These are phyloP conservation scores for Merops nubicus DNA, from an alignment of 2,113 vertebrate genomes.

Conservation along the genomic window DNA sequence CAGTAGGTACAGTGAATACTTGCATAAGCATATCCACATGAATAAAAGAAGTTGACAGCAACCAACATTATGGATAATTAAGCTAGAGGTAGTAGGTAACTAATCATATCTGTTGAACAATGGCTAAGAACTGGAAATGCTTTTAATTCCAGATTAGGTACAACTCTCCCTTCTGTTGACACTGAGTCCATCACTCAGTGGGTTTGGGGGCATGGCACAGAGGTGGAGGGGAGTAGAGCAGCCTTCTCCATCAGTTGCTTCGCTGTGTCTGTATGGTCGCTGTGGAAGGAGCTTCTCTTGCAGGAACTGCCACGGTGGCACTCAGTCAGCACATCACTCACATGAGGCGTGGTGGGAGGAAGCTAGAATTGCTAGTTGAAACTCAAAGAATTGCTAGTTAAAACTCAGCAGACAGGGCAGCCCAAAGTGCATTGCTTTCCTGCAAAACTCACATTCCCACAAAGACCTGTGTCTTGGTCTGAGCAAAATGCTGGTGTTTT, in stretches of 20 bases:
- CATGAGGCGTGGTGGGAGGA: not conserved
- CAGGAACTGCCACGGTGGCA: not conserved
- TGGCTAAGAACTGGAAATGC: not conserved
- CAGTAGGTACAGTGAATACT: not conserved
- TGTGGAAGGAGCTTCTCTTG: not conserved
- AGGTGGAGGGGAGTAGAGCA: not conserved
- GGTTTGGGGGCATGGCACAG: not conserved
- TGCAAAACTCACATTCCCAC: not conserved
- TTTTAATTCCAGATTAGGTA: not conserved
- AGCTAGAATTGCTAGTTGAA: not conserved
- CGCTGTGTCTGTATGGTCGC: not conserved
- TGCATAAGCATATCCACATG: not conserved
- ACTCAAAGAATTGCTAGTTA: not conserved
- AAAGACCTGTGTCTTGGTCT: not conserved
- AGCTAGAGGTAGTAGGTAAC: not conserved
- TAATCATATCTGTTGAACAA: not conserved
- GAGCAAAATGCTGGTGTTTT: not conserved
- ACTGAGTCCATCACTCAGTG: not conserved
- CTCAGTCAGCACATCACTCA: rapidly evolving
- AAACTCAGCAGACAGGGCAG: not conserved
- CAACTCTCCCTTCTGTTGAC: not conserved
- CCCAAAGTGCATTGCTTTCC: not conserved
- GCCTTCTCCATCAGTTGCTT: not conserved
- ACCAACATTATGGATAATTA: not conserved
- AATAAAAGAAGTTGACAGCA: not conserved